Conservation (phyloP, 2,797 vertebrate genomes). For the Xenops minutus region DNA sequence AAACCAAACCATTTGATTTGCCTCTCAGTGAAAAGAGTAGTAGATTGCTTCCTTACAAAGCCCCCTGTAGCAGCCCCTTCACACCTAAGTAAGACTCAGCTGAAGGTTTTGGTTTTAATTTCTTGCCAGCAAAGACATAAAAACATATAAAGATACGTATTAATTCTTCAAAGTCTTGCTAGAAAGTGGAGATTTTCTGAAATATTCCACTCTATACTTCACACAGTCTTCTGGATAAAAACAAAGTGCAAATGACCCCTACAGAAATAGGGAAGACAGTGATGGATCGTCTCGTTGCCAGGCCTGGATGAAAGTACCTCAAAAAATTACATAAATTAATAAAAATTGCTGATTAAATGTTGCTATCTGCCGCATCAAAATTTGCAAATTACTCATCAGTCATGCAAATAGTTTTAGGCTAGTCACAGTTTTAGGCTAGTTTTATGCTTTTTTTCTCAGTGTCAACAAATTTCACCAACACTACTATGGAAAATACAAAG, state of each 20-base stretch:
- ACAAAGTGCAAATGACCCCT: background rate
- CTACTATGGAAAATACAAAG: background rate
- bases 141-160: background rate
- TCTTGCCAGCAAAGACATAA: background rate
- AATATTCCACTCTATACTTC: background rate
- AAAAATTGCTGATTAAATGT: background rate
- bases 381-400: background rate
- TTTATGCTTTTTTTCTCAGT: background rate
- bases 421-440: background rate
- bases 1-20: background rate
- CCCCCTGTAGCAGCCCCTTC: background rate
- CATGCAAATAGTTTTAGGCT: background rate
- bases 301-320: background rate
- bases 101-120: background rate
- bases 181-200: background rate
- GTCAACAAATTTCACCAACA: background rate
- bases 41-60: background rate
- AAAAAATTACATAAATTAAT: background rate
- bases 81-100: background rate
- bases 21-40: background rate
- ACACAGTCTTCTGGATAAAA: background rate
- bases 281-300: background rate
- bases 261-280: background rate
- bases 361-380: background rate
- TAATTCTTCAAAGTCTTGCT: background rate